phyloP scores from a whole-genome alignment of 2,797 vertebrate genomes.

The Octomys mimax region DNA sequence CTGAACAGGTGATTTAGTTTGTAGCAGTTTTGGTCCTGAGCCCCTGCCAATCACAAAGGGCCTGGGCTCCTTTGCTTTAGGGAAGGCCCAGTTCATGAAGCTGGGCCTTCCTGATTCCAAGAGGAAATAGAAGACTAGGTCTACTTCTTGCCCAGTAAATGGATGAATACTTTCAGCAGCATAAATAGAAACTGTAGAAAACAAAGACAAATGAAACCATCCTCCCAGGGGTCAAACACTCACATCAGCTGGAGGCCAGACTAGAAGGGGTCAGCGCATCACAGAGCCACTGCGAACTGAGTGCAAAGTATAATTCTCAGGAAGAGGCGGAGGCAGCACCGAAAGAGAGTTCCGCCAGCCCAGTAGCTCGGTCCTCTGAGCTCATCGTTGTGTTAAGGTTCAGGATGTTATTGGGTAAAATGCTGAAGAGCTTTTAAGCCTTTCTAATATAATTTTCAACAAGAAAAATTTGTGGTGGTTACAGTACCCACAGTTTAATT shows the following conservation, averaged over 20 bases:
- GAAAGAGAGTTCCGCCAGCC: neutral
- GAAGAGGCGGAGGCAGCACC: neutral
- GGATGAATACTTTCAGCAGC: conserved; percentile 26
- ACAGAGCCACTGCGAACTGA: neutral
- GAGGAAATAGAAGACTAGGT: neutral
- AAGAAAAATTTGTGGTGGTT: conserved; percentile 74
- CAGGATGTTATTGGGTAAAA: conserved; percentile 47
- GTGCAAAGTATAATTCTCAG: neutral
- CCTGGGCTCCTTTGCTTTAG: neutral
- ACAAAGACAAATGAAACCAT: neutral
- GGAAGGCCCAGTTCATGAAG: neutral
- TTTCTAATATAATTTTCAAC: conserved; percentile 74
- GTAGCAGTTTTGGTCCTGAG: neutral
- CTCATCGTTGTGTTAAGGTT: neutral
- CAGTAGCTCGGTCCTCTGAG: neutral
- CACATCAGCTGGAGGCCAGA: conserved; percentile 30
- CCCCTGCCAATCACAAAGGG: neutral
- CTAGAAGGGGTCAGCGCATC: conserved; percentile 51
- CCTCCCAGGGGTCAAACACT: conserved; percentile 26
- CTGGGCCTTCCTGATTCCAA: neutral
- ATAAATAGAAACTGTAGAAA: neutral
- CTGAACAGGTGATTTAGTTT: neutral
- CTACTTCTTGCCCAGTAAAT: neutral
- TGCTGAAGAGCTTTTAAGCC: conserved; percentile 36
- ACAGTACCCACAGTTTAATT: conserved; percentile 77